A percentile compares a stretch with the other conserved stretches of the same genome.
phyloP scores from a whole-genome alignment of 2,113 vertebrate genomes.

The Myrmophylax atrothorax region DNA sequence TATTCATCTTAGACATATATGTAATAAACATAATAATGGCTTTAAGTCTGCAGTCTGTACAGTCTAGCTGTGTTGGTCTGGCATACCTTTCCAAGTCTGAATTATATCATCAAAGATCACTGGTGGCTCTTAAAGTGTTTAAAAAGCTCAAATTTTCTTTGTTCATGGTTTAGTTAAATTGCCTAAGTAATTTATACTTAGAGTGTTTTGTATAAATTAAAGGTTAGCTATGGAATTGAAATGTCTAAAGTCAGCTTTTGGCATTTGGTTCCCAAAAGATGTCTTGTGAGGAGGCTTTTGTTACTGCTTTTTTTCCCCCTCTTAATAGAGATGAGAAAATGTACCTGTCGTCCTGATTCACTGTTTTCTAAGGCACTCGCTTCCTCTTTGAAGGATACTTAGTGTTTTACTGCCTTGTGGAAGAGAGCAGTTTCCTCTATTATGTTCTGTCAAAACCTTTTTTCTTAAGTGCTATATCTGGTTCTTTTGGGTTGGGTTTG shows the following conservation, averaged over 20 bases:
- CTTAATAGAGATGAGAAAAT: background rate
- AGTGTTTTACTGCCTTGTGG: background rate
- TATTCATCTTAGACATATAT: background rate
- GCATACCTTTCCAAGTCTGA: background rate
- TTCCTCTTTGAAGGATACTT: background rate
- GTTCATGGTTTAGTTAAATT: background rate
- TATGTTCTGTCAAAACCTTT: background rate
- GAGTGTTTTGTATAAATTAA: background rate
- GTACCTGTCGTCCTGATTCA: background rate
- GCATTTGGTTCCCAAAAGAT: background rate
- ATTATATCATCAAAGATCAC: background rate
- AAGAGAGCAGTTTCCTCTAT: background rate
- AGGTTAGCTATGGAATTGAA: background rate
- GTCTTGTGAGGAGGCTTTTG: background rate
- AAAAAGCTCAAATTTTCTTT: background rate
- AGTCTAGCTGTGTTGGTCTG: background rate
- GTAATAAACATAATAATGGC: background rate
- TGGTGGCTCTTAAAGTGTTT: background rate
- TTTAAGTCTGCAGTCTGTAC: background rate
- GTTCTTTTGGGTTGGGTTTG: background rate
- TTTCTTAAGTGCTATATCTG: background rate
- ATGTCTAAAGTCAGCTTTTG: background rate
- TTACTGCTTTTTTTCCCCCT: background rate
- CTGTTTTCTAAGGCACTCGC: background rate
- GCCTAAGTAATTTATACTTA: background rate